Evolutionary conservation across 1,140 invertebrate species (phyloP).

Genomic region (Zaprionus vittiger): DNA sequence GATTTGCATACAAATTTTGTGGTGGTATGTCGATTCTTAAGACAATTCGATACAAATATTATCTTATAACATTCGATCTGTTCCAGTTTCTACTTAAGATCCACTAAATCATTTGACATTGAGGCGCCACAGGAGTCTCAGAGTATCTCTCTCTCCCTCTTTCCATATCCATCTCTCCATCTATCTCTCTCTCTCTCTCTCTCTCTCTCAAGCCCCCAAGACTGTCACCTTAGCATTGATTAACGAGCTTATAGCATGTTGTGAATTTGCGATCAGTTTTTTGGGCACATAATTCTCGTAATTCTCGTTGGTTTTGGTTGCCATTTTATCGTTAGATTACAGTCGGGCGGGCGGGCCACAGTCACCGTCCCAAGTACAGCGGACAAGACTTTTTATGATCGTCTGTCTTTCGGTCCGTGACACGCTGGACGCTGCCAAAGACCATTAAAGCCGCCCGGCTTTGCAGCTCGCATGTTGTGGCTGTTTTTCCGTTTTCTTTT

Average conservation of each 20-base stretch:
- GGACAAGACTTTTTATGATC: conserved; percentile 78
- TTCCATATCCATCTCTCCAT: conserved; percentile 20
- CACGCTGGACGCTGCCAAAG: conserved; percentile 60
- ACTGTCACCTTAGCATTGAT: conserved; percentile 80
- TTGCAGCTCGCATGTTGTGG: conserved; percentile 43
- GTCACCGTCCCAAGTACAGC: conserved; percentile 43
- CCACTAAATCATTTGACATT: conserved; percentile 60
- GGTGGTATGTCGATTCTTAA: no score
- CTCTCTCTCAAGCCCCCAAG: conserved; percentile 64
- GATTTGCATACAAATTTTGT: no score
- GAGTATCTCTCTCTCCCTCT: conserved; percentile 23
- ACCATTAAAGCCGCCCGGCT: conserved; percentile 64
- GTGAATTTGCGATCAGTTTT: conserved; percentile 57
- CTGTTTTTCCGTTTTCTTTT: conserved; percentile 24
- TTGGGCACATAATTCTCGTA: conserved; percentile 42
- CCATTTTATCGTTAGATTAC: conserved; percentile 29
- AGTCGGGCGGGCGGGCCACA: conserved; percentile 10
- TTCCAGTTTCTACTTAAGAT: conserved; percentile 2
- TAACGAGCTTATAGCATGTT: conserved; percentile 82
- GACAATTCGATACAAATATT: no score
- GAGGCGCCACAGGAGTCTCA: conserved; percentile 63
- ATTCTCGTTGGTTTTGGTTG: conserved; percentile 8
- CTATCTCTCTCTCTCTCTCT: conserved; percentile 23
- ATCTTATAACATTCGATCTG: not conserved
- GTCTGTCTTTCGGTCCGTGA: conserved; percentile 47